Conservation (phyloP, 37 sponge, comb jelly and placozoan genomes). For the Axinella damicornis region DNA sequence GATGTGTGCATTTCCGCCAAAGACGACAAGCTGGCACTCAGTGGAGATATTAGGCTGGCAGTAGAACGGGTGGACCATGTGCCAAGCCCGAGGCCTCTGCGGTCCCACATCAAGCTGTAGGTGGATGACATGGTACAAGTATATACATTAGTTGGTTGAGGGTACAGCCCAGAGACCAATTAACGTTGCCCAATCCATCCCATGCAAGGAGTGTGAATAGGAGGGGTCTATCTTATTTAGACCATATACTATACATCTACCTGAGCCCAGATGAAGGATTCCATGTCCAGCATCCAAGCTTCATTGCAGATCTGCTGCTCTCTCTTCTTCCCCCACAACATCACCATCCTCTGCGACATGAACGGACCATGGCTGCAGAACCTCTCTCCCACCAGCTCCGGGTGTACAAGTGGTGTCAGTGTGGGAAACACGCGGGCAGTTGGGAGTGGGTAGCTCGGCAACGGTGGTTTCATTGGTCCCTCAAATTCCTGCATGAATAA, state of each 20-base stretch:
- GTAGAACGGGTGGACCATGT: background rate
- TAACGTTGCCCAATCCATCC: too few species aligned
- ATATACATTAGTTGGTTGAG: too few species aligned
- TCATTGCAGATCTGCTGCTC: background rate
- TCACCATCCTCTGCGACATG: constrained; percentile 22
- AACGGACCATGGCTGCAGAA: background rate
- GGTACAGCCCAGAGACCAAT: too few species aligned
- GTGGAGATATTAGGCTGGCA: background rate
- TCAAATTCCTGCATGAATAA: constrained; percentile 18
- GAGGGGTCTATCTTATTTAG: too few species aligned
- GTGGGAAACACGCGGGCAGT: constrained; percentile 7
- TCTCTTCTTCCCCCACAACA: constrained; percentile 32
- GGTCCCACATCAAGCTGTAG: background rate
- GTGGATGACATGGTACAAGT: too few species aligned
- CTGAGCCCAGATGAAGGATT: too few species aligned
- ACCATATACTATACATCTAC: too few species aligned
- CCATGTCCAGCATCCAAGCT: too few species aligned
- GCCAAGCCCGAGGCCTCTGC: background rate
- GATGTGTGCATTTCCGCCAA: background rate
- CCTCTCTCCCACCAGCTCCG: background rate
- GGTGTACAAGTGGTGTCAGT: constrained; percentile 50
- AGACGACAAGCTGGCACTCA: background rate
- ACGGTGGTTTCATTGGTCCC: background rate
- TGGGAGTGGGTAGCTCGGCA: constrained; percentile 20
- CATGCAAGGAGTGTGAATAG: too few species aligned